These are phyloP conservation scores for Apamea crenata DNA, from an alignment of 2,888 invertebrate species.

Conservation along the genomic window DNA sequence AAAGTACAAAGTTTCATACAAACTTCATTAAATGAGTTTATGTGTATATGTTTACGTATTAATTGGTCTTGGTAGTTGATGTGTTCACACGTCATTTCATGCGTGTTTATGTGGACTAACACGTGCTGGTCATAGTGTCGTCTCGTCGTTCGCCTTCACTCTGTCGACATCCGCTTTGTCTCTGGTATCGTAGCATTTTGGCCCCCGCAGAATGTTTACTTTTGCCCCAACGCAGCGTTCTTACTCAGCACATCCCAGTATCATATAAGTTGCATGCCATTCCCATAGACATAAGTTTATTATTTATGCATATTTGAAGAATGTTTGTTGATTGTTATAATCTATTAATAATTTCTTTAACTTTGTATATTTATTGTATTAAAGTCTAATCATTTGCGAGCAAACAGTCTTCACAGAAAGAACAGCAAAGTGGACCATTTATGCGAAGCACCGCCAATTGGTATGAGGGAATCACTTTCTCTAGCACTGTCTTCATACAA, in stretches of 20 bases:
- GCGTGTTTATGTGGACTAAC: slow-evolving; percentile 88
- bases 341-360: slow-evolving; percentile 68
- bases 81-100: slow-evolving; percentile 85
- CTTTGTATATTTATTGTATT: slow-evolving; percentile 59
- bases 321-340: slow-evolving; percentile 67
- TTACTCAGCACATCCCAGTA: slow-evolving; percentile 82
- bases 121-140: slow-evolving; percentile 78
- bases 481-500: slow-evolving; percentile 55
- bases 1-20: slow-evolving; percentile 79
- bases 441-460: slow-evolving; percentile 66
- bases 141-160: slow-evolving; percentile 79
- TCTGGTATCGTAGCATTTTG: slow-evolving; percentile 87
- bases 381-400: slow-evolving; percentile 67
- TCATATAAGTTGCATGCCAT: slow-evolving; percentile 86
- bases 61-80: slow-evolving; percentile 87
- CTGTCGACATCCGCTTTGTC: slow-evolving; percentile 86
- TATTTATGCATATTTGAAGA: slow-evolving; percentile 72
- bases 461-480: slow-evolving; percentile 67
- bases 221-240: slow-evolving; percentile 83
- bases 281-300: slow-evolving; percentile 78
- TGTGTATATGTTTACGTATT: slow-evolving; percentile 80
- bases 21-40: slow-evolving; percentile 76
- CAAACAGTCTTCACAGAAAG: slow-evolving; percentile 77
- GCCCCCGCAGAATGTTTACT: slow-evolving; percentile 84
- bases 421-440: slow-evolving; percentile 78